Evolutionary conservation across 2,888 invertebrate species (phyloP).

Genomic region (Lottia scabra): DNA sequence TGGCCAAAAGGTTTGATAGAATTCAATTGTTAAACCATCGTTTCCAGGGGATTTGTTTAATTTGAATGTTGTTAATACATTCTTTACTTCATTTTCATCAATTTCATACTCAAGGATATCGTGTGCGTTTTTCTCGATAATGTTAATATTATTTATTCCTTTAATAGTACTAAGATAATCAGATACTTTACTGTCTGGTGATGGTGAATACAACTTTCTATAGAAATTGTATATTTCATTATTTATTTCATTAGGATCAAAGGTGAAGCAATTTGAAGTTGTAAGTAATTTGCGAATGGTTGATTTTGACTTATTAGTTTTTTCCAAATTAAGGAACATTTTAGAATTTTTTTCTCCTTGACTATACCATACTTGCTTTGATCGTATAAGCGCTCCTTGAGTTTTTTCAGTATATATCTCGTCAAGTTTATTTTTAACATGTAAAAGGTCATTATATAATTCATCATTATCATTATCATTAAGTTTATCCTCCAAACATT

Average conservation of each 20-base stretch:
- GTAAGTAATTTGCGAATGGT: not conserved
- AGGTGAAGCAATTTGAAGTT: not conserved
- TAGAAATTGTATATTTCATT: not conserved
- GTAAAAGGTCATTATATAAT: not conserved
- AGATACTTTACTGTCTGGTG: not conserved
- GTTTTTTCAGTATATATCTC: constrained; percentile 1
- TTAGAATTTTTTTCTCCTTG: constrained; percentile 16
- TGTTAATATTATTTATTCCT: not conserved
- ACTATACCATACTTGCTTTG: constrained; percentile 9
- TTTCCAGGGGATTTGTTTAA: not conserved
- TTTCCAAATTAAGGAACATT: constrained; percentile 68
- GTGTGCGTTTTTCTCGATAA: not conserved
- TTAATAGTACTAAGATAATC: not conserved
- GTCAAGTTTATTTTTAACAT: not conserved
- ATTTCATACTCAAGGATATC: not conserved
- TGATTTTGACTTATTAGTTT: not conserved
- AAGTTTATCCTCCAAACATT: not conserved
- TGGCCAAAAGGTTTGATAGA: not conserved
- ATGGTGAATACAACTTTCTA: not conserved
- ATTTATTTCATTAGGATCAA: not conserved
- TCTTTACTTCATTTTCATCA: not conserved
- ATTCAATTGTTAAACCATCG: not conserved
- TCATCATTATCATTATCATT: not conserved
- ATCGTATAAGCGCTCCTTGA: constrained; percentile 12
- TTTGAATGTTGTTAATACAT: not conserved